Evolutionary conservation across 2,797 vertebrate genomes (phyloP), one percentile per base, ranked within the genome.

Genomic region (Fratercula arctica): DNA sequence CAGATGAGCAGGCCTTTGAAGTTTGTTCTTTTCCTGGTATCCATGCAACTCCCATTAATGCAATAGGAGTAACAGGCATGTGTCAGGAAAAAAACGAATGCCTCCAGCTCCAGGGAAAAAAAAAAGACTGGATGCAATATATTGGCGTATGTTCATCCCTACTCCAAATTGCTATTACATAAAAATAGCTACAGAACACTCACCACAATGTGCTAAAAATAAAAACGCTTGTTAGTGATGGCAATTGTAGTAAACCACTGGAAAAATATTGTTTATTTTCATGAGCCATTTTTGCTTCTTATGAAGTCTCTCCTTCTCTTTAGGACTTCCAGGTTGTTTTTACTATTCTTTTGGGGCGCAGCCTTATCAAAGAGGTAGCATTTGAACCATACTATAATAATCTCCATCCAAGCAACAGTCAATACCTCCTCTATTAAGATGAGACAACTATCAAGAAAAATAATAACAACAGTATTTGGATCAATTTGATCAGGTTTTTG

Each of bases 131-230:
- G 46, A 72, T 92, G 60, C 72, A 90, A 6, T 61, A 91, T 31
- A 21, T 24, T 78, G 74, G 50, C 20, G 0, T 81, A 60, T n/a
- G 25, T 56, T 23, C 9, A 68, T 72, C 84, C 46, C 63, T 66
- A 53, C 16, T 85, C 46, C 43, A 89, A 87, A 89, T 0, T 75
- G 43, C 78, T 68, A n/a, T 16, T 87, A 53, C 72, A 85, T 29
- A 59, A 92, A 92, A 90, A 68, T 57, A 90, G 63, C 72, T 63
- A n/a, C 50, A 83, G 66, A 94, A 87, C 46, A 48, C 46, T 93
- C 69, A 74, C 61, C 90, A 81, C 54, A 89, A 81, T 2, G 1
- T 39, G 63, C 69, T 89, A 87, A 94, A 96, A 90, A 89, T 83
- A 93, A 77, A 87, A 89, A 54, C 25, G 75, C 53, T 92, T 80